Base-by-base conservation (phyloP, 1,140 invertebrate species). In the Papilio polyxenes region DNA sequence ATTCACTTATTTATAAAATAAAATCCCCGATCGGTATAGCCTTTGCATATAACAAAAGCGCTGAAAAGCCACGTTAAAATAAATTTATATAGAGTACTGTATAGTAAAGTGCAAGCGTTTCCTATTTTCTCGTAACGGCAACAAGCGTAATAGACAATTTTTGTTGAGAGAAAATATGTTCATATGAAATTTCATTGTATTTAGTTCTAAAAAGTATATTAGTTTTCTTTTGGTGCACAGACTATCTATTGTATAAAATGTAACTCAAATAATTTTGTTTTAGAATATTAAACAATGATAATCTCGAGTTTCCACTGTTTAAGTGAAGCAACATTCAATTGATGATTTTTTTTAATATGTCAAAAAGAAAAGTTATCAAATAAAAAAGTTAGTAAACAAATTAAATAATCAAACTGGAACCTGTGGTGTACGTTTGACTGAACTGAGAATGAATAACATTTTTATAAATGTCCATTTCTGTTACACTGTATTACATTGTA, bases 111-210 rank as follows among this genome's bases (percentile, higher is more conserved):
- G 13, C 37, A 44, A 59, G 31, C 23, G 3, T 72, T 72, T 72
- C 31, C 31, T 37, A 72, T 72, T 72, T 72, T 72, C 65, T 72
- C 65, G 31, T 11, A 15, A 72, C 65, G 65, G 65, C 37, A 72
- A 72, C 31, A 15, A 37, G 65, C 65, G 65, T 72, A 72, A 72
- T 72, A 72, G 65, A 37, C 65, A 72, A 72, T 72, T 72, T 15
- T 40, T 72, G 11, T 72, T 7, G 31, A 37, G 31, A 72, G 37
- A 40, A 72, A 72, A 72, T 37, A 72, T 72, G 37, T 72, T 72
- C 62, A 69, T 69, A 69, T 37, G 37, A 69, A 69, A 69, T 69
- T 69, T 69, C 23, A 69, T 69, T 69, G 11, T 69, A 13, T 13
- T 31, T 20, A 23, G 3, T 69, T 69, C 23, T 31, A 72, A 37